These are phyloP conservation scores for Daubentonia madagascariensis DNA, from an alignment of 2,113 vertebrate genomes.

Conservation along the genomic window DNA sequence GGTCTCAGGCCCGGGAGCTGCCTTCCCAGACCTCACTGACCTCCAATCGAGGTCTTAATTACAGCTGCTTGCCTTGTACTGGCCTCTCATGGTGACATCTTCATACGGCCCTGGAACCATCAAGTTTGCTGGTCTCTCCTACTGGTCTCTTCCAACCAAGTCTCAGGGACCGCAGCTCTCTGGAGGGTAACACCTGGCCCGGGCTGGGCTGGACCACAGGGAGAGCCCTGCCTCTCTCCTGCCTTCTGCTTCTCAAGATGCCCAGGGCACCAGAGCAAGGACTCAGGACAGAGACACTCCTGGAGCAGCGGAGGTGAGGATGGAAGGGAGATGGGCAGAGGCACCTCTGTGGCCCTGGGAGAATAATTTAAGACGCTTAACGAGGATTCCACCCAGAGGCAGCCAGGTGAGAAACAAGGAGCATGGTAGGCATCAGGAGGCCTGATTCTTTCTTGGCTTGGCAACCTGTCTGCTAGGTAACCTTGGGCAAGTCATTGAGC, in stretches of 20 bases:
- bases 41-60: constrained; percentile 18
- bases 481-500: background rate
- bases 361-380: background rate
- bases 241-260: background rate
- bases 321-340: background rate
- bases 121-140: background rate
- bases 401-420: background rate
- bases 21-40: background rate
- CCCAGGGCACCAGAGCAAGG: background rate
- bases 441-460: background rate
- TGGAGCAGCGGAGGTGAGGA: background rate
- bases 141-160: background rate
- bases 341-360: background rate
- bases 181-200: background rate
- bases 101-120: background rate
- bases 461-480: background rate
- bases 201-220: background rate
- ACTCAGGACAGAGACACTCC: background rate
- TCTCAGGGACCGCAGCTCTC: background rate
- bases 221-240: background rate
- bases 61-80: background rate
- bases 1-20: background rate
- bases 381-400: background rate
- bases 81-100: background rate
- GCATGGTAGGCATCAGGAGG: background rate